A percentile compares a stretch with the other conserved stretches of the same genome.
Evolutionary conservation across 2,113 vertebrate species (phyloP).

Genomic region (Pica pica): DNA sequence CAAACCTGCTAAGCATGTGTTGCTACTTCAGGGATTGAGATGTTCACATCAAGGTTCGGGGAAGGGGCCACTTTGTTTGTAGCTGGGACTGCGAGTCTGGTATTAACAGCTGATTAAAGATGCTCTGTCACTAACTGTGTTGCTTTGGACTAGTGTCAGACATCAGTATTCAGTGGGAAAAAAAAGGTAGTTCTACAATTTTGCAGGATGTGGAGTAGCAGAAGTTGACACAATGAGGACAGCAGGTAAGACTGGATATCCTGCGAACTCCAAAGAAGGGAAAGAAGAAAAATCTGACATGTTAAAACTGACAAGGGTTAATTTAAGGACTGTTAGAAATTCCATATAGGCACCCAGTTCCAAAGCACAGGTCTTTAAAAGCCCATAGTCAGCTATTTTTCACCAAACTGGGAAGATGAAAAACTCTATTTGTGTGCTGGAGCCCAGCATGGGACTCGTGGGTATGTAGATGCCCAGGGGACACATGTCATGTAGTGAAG

Average conservation of each 20-base stretch:
- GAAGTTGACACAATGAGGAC: background rate
- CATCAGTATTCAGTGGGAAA: background rate
- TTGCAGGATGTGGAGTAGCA: background rate
- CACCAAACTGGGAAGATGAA: background rate
- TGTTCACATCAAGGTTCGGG: background rate
- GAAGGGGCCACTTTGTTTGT: background rate
- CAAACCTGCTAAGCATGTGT: background rate
- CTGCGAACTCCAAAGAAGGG: background rate
- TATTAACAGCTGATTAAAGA: background rate
- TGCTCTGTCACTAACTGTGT: background rate
- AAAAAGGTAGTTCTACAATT: background rate
- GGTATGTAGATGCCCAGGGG: background rate
- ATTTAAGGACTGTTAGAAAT: background rate
- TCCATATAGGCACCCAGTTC: background rate
- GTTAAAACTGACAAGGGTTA: background rate
- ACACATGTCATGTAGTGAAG: accelerated
- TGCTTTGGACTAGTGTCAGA: background rate
- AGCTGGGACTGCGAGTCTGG: background rate
- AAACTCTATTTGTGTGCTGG: background rate
- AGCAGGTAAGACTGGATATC: background rate
- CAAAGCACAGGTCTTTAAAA: background rate
- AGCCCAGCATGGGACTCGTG: background rate
- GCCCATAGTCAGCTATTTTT: background rate
- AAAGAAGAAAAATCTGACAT: background rate
- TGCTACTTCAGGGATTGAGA: background rate